Percentiles rank a stretch among this genome's conserved stretches.
These are phyloP conservation scores for Drosophila engyochracea DNA, from an alignment of 2,888 invertebrate genomes.

Conservation along the genomic window DNA sequence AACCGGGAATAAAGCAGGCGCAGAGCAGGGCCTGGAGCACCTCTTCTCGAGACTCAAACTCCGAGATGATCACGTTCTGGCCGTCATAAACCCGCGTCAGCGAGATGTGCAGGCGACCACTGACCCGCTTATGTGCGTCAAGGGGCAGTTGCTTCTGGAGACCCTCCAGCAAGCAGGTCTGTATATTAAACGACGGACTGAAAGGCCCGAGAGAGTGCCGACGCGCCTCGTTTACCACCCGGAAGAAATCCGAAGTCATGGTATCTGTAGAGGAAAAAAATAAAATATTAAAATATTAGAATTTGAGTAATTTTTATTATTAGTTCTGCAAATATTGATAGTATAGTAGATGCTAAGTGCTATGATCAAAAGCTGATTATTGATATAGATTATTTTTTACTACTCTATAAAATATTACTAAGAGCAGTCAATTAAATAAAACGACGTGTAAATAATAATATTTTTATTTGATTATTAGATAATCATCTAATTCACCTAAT, in stretches of 20 bases:
- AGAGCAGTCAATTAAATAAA: background rate
- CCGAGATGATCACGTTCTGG: constrained; percentile 97
- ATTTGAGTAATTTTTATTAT: background rate
- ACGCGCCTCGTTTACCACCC: constrained; percentile 95
- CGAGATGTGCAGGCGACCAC: constrained; percentile 96
- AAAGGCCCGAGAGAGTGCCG: constrained; percentile 96
- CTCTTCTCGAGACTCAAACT: constrained; percentile 96
- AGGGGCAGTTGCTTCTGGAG: constrained; percentile 93
- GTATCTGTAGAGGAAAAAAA: constrained; percentile 84
- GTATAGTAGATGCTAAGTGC: background rate
- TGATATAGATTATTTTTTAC: background rate
- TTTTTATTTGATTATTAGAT: background rate
- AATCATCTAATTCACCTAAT: background rate
- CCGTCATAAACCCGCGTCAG: constrained; percentile 97
- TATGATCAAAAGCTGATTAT: background rate
- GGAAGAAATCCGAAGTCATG: constrained; percentile 95
- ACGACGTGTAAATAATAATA: too few relatives aligned
- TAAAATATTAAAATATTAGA: background rate
- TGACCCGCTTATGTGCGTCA: constrained; percentile 96
- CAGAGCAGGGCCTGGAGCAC: constrained; percentile 96
- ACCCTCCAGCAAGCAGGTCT: constrained; percentile 94
- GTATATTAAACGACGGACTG: constrained; percentile 97
- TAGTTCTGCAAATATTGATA: background rate
- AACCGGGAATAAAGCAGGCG: constrained; percentile 97
- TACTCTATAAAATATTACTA: background rate